Percentiles rank a stretch among this genome's conserved stretches.
phyloP scores from a whole-genome alignment of 1,140 invertebrate genomes.

The Ylistrum balloti region DNA sequence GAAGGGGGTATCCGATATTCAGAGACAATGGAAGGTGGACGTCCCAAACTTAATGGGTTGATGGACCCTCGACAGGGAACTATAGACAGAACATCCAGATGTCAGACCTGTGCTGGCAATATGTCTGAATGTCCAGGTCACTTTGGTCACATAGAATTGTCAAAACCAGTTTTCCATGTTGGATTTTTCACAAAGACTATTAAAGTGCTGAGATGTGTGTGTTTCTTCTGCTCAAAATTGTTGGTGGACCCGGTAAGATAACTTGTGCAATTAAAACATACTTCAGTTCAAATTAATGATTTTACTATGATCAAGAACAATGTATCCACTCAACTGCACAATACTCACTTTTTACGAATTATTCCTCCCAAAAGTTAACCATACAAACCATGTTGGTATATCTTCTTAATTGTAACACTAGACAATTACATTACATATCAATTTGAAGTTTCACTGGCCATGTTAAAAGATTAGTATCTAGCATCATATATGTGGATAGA shows the following conservation, averaged over 20 bases:
- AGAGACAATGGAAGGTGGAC: conserved; percentile 98
- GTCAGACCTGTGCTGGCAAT: conserved; percentile 98
- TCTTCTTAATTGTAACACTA: too few relatives aligned
- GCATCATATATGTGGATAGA: too few relatives aligned
- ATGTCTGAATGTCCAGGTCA: conserved; percentile 99
- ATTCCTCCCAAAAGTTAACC: too few relatives aligned
- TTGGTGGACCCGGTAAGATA: conserved; percentile 94
- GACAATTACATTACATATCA: too few relatives aligned
- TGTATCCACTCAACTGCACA: too few relatives aligned
- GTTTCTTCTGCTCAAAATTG: conserved; percentile 98
- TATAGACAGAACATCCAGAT: conserved; percentile 93
- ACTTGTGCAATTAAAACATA: too few relatives aligned
- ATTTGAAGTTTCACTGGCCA: too few relatives aligned
- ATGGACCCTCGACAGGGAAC: conserved; percentile 99
- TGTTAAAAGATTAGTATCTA: too few relatives aligned
- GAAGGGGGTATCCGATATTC: conserved; percentile 98
- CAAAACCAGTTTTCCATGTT: conserved; percentile 99
- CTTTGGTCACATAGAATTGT: conserved; percentile 99
- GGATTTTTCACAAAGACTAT: conserved; percentile 99
- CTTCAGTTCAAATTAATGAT: too few relatives aligned
- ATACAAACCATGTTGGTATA: too few relatives aligned
- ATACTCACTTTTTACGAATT: too few relatives aligned
- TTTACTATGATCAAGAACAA: too few relatives aligned
- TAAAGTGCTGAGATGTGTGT: conserved; percentile 98
- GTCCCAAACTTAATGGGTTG: conserved; percentile 97